These are phyloP conservation scores for Campylomormyrus numenius DNA, from an alignment of 2,113 vertebrate species.

Conservation along the genomic window DNA sequence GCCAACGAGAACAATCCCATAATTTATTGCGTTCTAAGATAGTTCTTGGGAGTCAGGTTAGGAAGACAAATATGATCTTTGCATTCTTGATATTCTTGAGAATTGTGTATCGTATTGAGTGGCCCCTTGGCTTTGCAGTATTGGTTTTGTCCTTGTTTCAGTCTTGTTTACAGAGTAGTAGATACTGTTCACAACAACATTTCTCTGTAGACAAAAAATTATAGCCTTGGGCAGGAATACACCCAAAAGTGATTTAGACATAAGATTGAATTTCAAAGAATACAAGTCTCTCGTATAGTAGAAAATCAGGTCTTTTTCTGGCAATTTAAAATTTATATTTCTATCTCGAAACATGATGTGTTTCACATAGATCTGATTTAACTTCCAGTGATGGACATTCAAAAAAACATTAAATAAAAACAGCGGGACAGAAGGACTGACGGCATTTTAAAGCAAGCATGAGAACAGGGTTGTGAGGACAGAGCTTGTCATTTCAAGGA, in stretches of 20 bases:
- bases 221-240: background rate
- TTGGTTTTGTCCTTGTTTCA: background rate
- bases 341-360: background rate
- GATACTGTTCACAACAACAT: background rate
- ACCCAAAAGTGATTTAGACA: background rate
- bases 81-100: background rate
- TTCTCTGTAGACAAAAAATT: background rate
- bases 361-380: background rate
- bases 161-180: background rate
- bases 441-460: background rate
- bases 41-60: background rate
- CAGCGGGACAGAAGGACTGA: background rate
- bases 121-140: background rate
- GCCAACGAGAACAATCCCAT: background rate
- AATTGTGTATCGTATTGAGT: background rate
- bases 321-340: background rate
- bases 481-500: conserved; percentile 21
- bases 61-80: background rate
- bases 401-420: background rate
- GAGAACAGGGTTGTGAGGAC: background rate
- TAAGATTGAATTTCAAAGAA: background rate
- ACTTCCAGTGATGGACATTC: background rate
- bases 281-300: background rate
- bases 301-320: background rate
- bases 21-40: background rate